Evolutionary conservation across 2,888 invertebrate genomes (phyloP), one percentile per base, ranked within the genome.

Genomic region (Patella depressa): DNA sequence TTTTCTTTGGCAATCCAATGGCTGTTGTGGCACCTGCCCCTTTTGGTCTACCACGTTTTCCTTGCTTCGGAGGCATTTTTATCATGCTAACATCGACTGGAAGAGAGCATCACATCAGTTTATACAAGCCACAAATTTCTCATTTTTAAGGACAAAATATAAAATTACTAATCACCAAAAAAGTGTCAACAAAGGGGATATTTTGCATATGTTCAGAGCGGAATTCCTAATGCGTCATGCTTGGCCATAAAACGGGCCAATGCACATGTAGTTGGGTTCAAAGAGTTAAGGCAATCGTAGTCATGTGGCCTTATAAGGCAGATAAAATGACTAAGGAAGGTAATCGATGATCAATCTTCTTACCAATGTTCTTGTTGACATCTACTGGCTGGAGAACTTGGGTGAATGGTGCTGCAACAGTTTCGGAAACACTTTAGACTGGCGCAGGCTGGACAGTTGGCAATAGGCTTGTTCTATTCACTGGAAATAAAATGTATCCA

Each of bases 11-110:
- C 57, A 57, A 57, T n/a, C 57, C 57, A 57, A 57, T 57, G 57
- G 57, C 57, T 57, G 57, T 57, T 57, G 57, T 57, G 57, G n/a
- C 57, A 57, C 57, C 57, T 57, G 57, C 57, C n/a, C 15, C 57
- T 57, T 57, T 57, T 57, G 57, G 57, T 14, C 15, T 57, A n/a
- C 57, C 57, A 57, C 14, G 57, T 57, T 57, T 57, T 14, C 57
- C 57, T 57, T 57, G 57, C 15, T 57, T 57, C 5, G 14, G 57
- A 14, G 57, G 57, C 9, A 57, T 57, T 57, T 14, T 57, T 57
- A 57, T n/a, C 57, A 57, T 57, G 57, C 57, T 57, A n/a, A 57
- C 5, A 14, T 14, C 57, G 4, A 14, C 15, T n/a, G 9, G 57
- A 57, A 57, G 17, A 57, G 34, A 34, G 34, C 34, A 34, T 34